Evolutionary conservation across 2,888 invertebrate species (phyloP), one percentile per base, ranked within the genome.

Genomic region (Amorpha juglandis): DNA sequence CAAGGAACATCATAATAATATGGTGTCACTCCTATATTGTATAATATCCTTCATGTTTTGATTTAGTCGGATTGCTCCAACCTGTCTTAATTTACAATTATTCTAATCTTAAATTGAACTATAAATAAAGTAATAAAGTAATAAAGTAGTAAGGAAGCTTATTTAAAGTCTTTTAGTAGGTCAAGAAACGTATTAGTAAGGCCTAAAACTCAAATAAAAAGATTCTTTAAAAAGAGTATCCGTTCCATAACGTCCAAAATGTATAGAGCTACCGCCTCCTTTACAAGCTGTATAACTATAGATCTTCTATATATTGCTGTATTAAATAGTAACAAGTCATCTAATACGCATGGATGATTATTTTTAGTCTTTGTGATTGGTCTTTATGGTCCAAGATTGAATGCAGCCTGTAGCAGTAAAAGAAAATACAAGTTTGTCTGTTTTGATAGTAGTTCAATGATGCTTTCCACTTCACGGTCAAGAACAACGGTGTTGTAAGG

Each of bases 381-480:
- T 2, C 0, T 0, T 9, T 79, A 86, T 70, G 71, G 80, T 78
- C 71, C 33, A 76, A 66, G 74, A 75, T 87, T 1, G 47, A 68
- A 48, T 71, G 64, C 42, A 2, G 1, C 12, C 16, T 19, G 50
- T 38, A 16, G 0, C 62, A 52, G 63, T 63, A 53, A 65, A 38
- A 53, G 75, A 62, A 76, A 68, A 58, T 38, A 4, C 66, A 72
- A 51, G 65, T 70, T 74, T 76, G 73, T 80, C 72, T 72, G 70
- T 69, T 69, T 70, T 69, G 70, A 73, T 80, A 81, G 77, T 81
- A 78, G 83, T 76, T 77, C 78, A 82, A 81, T 77, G 78, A 83
- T 84, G 83, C 86, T 91, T 88, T 88, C 90, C 83, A 89, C 88
- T 90, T 89, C 90, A 91, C 87, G 91, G 92, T 90, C 91, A 92